Conservation (phyloP, 2,888 invertebrate genomes). For the Dromius quadrimaculatus region DNA sequence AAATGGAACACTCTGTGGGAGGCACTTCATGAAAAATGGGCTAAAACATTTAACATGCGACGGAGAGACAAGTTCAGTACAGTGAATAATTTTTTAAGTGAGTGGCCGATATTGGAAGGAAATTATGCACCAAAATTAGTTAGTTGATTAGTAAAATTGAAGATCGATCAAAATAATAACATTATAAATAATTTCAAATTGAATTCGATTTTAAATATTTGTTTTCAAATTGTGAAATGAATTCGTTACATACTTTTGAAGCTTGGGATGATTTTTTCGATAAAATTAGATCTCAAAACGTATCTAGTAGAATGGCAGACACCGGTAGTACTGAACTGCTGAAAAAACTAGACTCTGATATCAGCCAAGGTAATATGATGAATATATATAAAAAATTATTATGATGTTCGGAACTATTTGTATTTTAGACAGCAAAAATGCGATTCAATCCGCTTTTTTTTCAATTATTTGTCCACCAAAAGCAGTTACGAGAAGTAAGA, state of each 20-base stretch:
- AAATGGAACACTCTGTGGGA: neutral
- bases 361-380: neutral
- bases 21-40: neutral
- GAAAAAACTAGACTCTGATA: neutral
- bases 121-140: neutral
- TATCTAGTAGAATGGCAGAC: neutral
- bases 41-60: neutral
- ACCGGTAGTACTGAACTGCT: neutral
- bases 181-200: neutral
- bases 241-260: neutral
- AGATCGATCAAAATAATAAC: neutral
- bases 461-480: neutral
- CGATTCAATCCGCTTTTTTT: too few relatives aligned
- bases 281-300: neutral
- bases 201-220: neutral
- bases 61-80: neutral
- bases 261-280: neutral
- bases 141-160: neutral
- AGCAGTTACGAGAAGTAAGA: neutral
- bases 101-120: neutral
- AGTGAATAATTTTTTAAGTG: neutral
- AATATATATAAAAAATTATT: neutral
- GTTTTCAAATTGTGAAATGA: neutral
- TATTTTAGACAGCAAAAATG: constrained; percentile 7
- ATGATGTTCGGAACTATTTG: neutral